Evolutionary conservation across 1,140 invertebrate species (phyloP), one percentile per base, ranked within the genome.

Genomic region (Drosophila cardini): DNA sequence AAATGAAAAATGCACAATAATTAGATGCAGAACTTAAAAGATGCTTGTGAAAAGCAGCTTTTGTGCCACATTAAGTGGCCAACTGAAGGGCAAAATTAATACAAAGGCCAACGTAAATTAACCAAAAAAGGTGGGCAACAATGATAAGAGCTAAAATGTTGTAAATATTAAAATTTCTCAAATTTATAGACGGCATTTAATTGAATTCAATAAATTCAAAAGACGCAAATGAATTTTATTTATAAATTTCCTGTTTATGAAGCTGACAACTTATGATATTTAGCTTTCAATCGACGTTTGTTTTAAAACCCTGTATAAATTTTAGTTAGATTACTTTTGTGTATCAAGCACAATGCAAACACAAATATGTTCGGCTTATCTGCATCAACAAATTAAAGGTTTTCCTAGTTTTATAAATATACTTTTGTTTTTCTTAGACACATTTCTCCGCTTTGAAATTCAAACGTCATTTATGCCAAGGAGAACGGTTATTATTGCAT

Each of bases 1-100:
- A 79, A 83, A 78, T 68, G 84, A 57, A 76, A 83, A 86, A 79
- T 83, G 72, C 80, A 86, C 79, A 86, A 86, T 89, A 89, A 89
- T 89, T 89, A 86, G 76, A 83, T 43, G 80, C 68, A 83, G 73
- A 83, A 26, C 60, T 84, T 71, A 52, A 78, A 87, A 86, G 78
- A 67, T 63, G 75, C 73, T 78, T 78, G 72, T 53, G 75, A 71
- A 71, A 72, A 48, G 67, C 56, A 43, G 40, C 56, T 52, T 75
- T 69, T 85, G 68, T 77, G 63, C 64, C 48, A 50, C 26, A 48
- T 53, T 42, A 58, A 13, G 32, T 43, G 21, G 68, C 69, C 58
- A 63, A 50, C 18, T 11, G 21, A 53, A 13, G 10, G 15, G 30
- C 15, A n/a, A 36, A 42, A 57, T 60, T 43, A 58, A 58, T 26